Evolutionary conservation across 2,113 vertebrate species (phyloP).

Genomic region (Cebidichthys violaceus): DNA sequence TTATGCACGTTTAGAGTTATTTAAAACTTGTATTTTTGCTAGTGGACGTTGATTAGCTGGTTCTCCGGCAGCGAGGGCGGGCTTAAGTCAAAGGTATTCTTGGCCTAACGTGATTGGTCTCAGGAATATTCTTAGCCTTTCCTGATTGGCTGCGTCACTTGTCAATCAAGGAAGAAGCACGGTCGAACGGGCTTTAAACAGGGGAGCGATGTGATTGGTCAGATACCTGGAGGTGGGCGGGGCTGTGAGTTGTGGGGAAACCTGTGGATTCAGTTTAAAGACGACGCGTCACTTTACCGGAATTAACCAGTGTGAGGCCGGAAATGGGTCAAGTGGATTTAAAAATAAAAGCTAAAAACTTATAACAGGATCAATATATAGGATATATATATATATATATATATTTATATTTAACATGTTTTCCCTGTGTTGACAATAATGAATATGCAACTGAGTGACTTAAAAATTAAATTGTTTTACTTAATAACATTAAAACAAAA

Average conservation of each 20-base stretch:
- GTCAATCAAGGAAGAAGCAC: conserved; percentile 27
- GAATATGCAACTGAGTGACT: no score
- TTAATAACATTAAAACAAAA: no score
- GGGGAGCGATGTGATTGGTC: conserved; percentile 56
- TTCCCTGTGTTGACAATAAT: no score
- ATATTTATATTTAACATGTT: no score
- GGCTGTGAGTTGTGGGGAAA: neutral
- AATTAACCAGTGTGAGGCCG: neutral
- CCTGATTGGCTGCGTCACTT: conserved; percentile 49
- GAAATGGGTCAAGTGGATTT: neutral
- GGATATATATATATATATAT: no score
- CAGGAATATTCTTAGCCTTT: neutral
- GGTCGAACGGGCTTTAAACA: conserved; percentile 7
- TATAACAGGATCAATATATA: no score
- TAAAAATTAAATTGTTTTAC: no score
- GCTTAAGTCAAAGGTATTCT: conserved; percentile 68
- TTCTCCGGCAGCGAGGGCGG: conserved; percentile 29
- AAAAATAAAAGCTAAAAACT: conserved; percentile 20
- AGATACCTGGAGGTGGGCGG: neutral
- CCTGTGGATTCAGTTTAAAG: conserved; percentile 19
- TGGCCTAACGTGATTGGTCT: conserved; percentile 76
- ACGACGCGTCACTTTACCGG: accelerated
- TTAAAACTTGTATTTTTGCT: neutral
- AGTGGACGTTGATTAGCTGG: conserved; percentile 6
- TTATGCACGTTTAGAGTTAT: neutral